phyloP scores from a whole-genome alignment of 2,113 vertebrate genomes.

The Paratilapia polleni region DNA sequence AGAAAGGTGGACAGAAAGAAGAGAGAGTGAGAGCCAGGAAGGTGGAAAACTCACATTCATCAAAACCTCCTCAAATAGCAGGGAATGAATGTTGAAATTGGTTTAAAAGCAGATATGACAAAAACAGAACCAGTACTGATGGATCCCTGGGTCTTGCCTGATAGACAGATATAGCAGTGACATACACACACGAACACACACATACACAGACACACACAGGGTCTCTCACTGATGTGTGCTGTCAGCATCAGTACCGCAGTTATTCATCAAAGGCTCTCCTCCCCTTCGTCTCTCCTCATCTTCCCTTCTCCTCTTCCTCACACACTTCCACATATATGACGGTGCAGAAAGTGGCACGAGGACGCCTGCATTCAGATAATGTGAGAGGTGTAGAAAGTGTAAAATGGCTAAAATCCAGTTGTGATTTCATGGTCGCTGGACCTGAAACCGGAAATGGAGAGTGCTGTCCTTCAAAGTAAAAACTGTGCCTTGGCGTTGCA shows the following conservation, averaged over 20 bases:
- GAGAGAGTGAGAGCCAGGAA: constrained; percentile 15
- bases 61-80: background rate
- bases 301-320: background rate
- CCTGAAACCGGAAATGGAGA: background rate
- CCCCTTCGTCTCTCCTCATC: constrained; percentile 5
- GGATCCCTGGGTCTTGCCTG: constrained; percentile 1
- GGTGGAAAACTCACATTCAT: constrained; percentile 19
- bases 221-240: constrained; percentile 49
- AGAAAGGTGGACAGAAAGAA: background rate
- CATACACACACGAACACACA: background rate
- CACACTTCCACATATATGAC: background rate
- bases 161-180: background rate
- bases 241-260: constrained; percentile 70
- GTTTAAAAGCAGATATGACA: constrained; percentile 8
- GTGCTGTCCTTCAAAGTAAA: background rate
- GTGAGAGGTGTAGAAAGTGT: background rate
- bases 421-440: background rate
- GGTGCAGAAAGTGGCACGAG: background rate
- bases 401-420: background rate
- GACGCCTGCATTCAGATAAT: background rate
- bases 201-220: background rate
- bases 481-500: background rate
- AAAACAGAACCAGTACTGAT: background rate
- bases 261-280: constrained; percentile 68
- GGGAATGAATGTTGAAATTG: background rate